These are phyloP conservation scores for Labroides dimidiatus DNA, from an alignment of 2,797 vertebrate genomes.

Conservation along the genomic window DNA sequence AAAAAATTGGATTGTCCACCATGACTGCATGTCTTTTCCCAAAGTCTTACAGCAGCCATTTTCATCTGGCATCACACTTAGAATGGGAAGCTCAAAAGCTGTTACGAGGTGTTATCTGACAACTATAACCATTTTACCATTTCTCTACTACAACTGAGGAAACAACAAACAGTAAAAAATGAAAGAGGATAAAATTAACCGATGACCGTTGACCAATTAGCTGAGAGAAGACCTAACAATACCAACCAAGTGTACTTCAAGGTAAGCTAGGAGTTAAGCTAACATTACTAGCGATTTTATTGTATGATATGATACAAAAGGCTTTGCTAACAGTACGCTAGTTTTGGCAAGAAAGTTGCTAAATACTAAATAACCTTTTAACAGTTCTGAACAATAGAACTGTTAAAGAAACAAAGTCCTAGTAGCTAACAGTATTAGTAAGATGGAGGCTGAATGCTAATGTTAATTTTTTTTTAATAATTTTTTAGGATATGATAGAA, in stretches of 20 bases:
- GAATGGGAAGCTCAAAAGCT: not conserved
- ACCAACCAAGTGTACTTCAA: not conserved
- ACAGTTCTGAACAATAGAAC: no score
- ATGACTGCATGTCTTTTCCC: constrained; percentile 2
- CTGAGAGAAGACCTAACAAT: not conserved
- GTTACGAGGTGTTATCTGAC: not conserved
- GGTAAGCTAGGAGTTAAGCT: not conserved
- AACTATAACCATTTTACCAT: not conserved
- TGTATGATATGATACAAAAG: not conserved
- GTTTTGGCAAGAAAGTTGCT: not conserved
- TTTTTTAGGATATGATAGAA: not conserved
- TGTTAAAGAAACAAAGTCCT: no score
- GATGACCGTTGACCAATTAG: not conserved
- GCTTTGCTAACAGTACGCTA: not conserved
- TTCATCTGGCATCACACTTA: not conserved
- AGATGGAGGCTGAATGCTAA: no score
- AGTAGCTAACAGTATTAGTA: no score
- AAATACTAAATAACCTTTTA: not conserved
- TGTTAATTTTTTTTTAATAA: no score
- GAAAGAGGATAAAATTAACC: not conserved
- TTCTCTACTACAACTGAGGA: not conserved
- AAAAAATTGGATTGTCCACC: constrained; percentile 8
- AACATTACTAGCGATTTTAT: no score
- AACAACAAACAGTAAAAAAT: not conserved
- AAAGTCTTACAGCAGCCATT: not conserved